A percentile compares a stretch with the other conserved stretches of the same genome.
phyloP scores from a whole-genome alignment of 2,888 invertebrate species.

The Cryptops parisi region DNA sequence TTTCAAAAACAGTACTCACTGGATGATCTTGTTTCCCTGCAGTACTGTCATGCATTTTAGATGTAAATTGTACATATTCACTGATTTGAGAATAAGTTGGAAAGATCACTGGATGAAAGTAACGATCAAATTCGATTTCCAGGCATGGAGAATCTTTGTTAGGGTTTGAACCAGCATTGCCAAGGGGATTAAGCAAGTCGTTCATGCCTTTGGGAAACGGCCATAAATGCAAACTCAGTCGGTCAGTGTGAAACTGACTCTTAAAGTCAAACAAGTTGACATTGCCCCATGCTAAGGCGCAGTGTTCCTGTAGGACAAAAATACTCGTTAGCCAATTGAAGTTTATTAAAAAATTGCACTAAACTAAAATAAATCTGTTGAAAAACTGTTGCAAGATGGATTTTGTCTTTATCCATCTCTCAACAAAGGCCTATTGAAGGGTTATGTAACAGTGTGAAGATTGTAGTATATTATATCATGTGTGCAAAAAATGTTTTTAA shows the following conservation, averaged over 20 bases:
- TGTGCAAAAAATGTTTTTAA: too few species aligned
- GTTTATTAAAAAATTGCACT: neutral
- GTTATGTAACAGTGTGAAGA: too few species aligned
- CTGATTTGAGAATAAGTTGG: slow-evolving; percentile 33
- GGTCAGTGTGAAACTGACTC: slow-evolving; percentile 36
- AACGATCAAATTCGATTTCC: slow-evolving; percentile 37
- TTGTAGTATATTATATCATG: too few species aligned
- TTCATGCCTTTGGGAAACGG: slow-evolving; percentile 33
- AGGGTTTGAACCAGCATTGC: slow-evolving; percentile 32
- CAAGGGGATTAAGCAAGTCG: slow-evolving; percentile 24
- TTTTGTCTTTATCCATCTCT: too few species aligned
- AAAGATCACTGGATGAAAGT: slow-evolving; percentile 32
- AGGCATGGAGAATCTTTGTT: slow-evolving; percentile 35
- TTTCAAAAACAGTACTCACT: too few species aligned
- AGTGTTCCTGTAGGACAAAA: slow-evolving; percentile 30
- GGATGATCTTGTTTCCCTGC: too few species aligned
- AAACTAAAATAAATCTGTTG: neutral
- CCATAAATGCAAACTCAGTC: slow-evolving; percentile 37
- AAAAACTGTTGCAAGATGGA: too few species aligned
- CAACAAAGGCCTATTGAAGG: too few species aligned
- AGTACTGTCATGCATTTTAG: slow-evolving; percentile 6
- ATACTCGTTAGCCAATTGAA: neutral
- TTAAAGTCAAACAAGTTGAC: slow-evolving; percentile 41
- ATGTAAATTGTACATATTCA: slow-evolving; percentile 28
- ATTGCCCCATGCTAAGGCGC: slow-evolving; percentile 41